Evolutionary conservation across 2,113 vertebrate genomes (phyloP), one percentile per base, ranked within the genome.

Genomic region (Eidolon helvum): DNA sequence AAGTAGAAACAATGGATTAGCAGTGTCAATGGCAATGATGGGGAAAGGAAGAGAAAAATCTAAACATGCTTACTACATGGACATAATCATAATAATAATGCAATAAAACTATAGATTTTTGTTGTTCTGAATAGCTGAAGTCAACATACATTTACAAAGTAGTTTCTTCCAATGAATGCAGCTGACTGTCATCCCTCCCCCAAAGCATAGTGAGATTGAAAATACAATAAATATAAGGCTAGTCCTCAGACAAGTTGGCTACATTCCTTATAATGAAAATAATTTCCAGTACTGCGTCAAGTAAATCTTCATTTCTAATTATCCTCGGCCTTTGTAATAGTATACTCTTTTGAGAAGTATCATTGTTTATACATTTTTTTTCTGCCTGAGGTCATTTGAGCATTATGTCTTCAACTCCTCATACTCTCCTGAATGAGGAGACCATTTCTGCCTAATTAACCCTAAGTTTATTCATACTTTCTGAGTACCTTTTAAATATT

Each of bases 181-280:
- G 12, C 2, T 33, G 30, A 33, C 0, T 43, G 2, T 50, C 4
- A 45, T 12, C 24, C 16, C 2, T 90, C 30, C 10, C 48, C 16
- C 33, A 66, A 89, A 72, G 26, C 14, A 33, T 10, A 14, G 5
- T 33, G 38, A 57, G 14, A 65, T 19, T 35, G 48, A 83, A 85
- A 11, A 35, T 50, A 11, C 38, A 53, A 59, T 28, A 66, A 77
- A 68, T 35, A 14, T 7, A 22, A 38, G 4, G 68, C 22, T 71
- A 33, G 40, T 43, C 35, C 24, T 43, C 72, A 45, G 30, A 0
- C 16, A 87, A 33, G 2, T 45, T 18, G 28, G 7, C 11, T 22
- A 50, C 30, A 86, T 80, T 74, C n/a, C 71, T 38, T 8, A 92
- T 71, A 11, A 68, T 66, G n/a, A 80, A 75, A 84, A 43, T 18